These are phyloP conservation scores for Oegoconia quadripuncta DNA, from an alignment of 2,888 invertebrate genomes.

Conservation along the genomic window DNA sequence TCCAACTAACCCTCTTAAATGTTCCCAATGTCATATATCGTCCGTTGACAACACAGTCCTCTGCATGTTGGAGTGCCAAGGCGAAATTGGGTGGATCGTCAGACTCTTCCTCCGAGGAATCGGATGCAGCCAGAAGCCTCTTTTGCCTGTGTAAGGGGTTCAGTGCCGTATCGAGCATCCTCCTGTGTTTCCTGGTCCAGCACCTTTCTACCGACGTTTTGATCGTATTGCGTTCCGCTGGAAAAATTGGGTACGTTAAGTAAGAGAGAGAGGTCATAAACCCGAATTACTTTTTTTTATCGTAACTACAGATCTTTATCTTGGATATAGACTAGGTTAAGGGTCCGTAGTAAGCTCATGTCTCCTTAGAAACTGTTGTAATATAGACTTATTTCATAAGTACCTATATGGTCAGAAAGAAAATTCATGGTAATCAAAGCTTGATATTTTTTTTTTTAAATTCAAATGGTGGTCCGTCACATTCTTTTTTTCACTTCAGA, in stretches of 20 bases:
- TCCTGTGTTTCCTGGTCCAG: constrained; percentile 83
- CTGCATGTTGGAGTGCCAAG: constrained; percentile 71
- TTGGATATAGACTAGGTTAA: too few species aligned
- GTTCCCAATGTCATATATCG: constrained; percentile 35
- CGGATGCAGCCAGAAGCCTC: constrained; percentile 38
- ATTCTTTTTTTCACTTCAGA: too few species aligned
- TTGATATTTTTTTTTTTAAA: too few species aligned
- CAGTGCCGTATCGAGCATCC: constrained; percentile 43
- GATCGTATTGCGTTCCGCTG: constrained; percentile 86
- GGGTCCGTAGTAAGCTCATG: too few species aligned
- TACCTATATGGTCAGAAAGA: too few species aligned
- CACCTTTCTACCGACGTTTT: constrained; percentile 85
- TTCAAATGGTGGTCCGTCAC: too few species aligned
- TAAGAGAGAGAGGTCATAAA: neutral
- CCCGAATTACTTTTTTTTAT: too few species aligned
- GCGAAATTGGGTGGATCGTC: constrained; percentile 46
- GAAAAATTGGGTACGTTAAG: neutral
- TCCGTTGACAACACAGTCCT: constrained; percentile 85
- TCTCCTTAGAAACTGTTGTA: too few species aligned
- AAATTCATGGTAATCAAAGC: too few species aligned
- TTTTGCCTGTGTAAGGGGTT: constrained; percentile 48
- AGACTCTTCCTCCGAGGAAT: constrained; percentile 53
- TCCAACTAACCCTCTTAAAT: constrained; percentile 43
- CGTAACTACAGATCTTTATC: too few species aligned
- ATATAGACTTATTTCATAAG: too few species aligned